phyloP scores from a whole-genome alignment of 1,140 invertebrate genomes.

The Aphelenchoides besseyi region DNA sequence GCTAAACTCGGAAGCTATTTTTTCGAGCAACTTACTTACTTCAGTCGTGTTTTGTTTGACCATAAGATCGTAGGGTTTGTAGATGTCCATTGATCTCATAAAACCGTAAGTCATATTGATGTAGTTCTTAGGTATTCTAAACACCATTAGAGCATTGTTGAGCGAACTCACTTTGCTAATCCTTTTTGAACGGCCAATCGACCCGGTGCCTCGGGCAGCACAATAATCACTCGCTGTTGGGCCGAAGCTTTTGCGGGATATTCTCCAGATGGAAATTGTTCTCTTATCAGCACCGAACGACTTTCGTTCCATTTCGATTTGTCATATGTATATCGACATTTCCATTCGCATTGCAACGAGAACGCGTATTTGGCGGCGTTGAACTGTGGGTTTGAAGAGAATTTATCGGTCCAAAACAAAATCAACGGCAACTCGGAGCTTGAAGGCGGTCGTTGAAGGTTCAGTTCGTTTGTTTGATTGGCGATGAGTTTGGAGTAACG shows the following conservation, averaged over 20 bases:
- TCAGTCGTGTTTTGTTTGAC: not conserved
- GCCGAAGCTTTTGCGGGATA: not conserved
- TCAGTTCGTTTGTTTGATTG: not conserved
- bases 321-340: not conserved
- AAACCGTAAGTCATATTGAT: slow-evolving; percentile 3
- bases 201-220: slow-evolving; percentile 4
- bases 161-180: not conserved
- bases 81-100: not conserved
- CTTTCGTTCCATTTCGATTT: not conserved
- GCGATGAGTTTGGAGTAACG: not conserved
- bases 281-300: not conserved
- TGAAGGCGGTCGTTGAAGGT: not conserved
- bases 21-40: not conserved
- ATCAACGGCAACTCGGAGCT: not conserved
- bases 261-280: slow-evolving; percentile 10
- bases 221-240: not conserved
- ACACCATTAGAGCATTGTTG: no score
- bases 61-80: slow-evolving; percentile 8
- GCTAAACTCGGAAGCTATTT: not conserved
- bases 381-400: not conserved
- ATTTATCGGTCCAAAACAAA: slow-evolving; percentile 11
- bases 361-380: not conserved
- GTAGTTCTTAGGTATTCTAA: slow-evolving; percentile 1
- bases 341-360: not conserved
- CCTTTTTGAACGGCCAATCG: not conserved